Base-by-base conservation (phyloP, 1,140 invertebrate genomes). In the Drosophila pruinosa region DNA sequence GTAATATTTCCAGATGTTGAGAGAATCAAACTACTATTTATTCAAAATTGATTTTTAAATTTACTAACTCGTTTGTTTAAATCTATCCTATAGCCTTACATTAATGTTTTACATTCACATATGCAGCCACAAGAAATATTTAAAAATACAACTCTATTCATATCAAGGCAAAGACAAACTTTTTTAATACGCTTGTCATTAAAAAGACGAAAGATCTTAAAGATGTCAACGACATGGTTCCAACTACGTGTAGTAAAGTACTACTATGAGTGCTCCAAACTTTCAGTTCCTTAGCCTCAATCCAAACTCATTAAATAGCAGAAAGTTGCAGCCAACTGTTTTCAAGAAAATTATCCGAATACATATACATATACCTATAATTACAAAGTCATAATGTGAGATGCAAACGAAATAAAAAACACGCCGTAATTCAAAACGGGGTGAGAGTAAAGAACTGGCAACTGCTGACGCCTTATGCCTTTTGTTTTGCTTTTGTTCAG, bases 291-390 rank as follows among this genome's bases (percentile, higher is more conserved):
- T 68, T 59, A 53, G 56, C 65, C 52, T 59, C 73, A 72, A 72
- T 77, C 71, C 34, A 48, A 47, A 68, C 57, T 82, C 53, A 73
- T 69, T 68, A 77, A 63, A 72, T 59, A 67, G 28, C 34, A 47
- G 43, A 48, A 53, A 43, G 26, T 38, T 28, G 28, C 22, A 22
- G 48, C 50, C 58, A 63, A 54, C 45, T 58, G 41, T 41, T 59
- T 52, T 48, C 14, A 39, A 39, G 48, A 15, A 57, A 45, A 54
- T 62, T 56, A 75, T 67, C 43, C 12, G 31, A 34, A 34, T 53
- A 36, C 7, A 24, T 54, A 76, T 48, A 70, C 47, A 59, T 34
- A 21, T 59, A 39, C 8, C 19, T 28, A 39, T n/a, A 38, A 26
- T 21, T 38, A 28, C 43, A 45, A 47, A 39, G 34, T 45, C 59